phyloP scores from a whole-genome alignment of 2,113 vertebrate genomes.

The Crotalus tigris region DNA sequence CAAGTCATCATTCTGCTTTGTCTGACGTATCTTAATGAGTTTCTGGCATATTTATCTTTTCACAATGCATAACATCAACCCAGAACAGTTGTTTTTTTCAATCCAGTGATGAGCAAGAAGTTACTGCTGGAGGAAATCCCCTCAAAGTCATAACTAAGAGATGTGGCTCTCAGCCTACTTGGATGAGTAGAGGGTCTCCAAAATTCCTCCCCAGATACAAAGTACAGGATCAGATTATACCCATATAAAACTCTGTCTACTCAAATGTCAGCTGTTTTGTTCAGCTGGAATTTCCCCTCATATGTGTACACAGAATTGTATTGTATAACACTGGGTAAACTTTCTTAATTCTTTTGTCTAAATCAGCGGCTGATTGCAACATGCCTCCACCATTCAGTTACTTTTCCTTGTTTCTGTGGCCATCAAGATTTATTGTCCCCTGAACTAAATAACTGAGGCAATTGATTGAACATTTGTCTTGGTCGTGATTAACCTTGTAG shows the following conservation, averaged over 20 bases:
- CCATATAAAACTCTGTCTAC: neutral
- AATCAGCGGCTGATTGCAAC: neutral
- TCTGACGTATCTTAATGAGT: neutral
- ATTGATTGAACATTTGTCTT: slow-evolving; percentile 13
- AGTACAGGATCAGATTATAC: neutral
- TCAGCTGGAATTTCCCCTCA: neutral
- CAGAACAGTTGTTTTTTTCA: slow-evolving; percentile 1
- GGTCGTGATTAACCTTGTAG: neutral
- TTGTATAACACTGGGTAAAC: neutral
- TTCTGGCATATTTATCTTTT: neutral
- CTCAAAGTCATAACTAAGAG: too few relatives aligned
- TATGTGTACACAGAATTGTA: neutral
- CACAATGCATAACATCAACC: neutral
- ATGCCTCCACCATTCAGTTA: neutral
- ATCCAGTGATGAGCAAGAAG: neutral
- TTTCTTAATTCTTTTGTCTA: neutral
- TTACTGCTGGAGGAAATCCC: neutral
- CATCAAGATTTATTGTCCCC: slow-evolving; percentile 18
- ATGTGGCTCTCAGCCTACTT: neutral
- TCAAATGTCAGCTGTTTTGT: neutral
- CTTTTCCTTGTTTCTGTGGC: slow-evolving; percentile 3
- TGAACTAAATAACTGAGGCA: slow-evolving; percentile 7
- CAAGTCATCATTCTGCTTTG: slow-evolving; percentile 6
- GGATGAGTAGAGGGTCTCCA: neutral
- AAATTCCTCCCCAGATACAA: neutral